Base-by-base conservation (phyloP, 2,113 vertebrate species). In the Lanius ludovicianus region DNA sequence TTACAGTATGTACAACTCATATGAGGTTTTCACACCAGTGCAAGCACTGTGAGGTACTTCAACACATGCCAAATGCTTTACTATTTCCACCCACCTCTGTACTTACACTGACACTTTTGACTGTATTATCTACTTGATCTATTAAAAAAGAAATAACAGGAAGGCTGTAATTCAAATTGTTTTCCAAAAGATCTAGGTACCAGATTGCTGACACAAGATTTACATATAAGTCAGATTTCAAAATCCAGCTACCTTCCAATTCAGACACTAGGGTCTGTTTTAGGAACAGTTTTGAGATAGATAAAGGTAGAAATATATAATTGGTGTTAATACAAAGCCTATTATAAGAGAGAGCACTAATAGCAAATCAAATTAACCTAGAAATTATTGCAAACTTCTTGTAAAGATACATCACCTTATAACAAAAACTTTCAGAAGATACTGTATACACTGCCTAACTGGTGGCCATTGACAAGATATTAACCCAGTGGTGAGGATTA, bases 81-180 rank as follows among this genome's bases (percentile, higher is more conserved):
- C 1, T 0, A 14, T 56, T 69, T 18, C 1, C 5, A 2, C 6
- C 7, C 5, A 42, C 12, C 5, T 37, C 2, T 15, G 4, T 35
- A 28, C 1, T n/a, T 73, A 52, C 4, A 52, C 6, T 65, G 20
- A 73, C 7, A 55, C 1, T 68, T 71, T 41, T 55, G 3, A 18
- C 21, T 39, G 1, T 20, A 33, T 25, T 67, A 22, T 15, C 12
- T 44, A 57, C 8, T 6, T 67, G 9, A 57, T 37, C 27, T 31
- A 24, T 30, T 7, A 6, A 44, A 28, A 22, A 46, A 47, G 7
- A 11, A 44, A 27, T 18, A 46, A 47, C 56, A 30, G 16, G 10
- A 65, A 37, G 16, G 3, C 4, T 44, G 13, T 71, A 17, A 71
- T 52, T 75, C 5, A 57, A 57, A 27, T 31, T 19, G 5, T 17